Conservation (phyloP, 2,113 vertebrate species). For the Thomomys bottae region DNA sequence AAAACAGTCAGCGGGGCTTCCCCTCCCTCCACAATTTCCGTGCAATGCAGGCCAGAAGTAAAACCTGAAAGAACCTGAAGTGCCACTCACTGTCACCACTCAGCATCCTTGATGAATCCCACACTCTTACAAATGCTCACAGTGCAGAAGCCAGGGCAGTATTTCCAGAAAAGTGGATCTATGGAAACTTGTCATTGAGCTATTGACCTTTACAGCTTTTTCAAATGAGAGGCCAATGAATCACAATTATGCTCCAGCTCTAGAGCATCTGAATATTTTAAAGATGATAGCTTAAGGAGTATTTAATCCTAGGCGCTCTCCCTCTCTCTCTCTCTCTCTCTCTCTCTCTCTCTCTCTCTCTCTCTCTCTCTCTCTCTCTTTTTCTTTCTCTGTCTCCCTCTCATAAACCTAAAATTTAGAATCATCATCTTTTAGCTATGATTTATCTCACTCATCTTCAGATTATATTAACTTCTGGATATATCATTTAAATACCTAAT, state of each 20-base stretch:
- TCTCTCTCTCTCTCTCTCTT: too few relatives aligned
- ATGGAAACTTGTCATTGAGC: constrained; percentile 45
- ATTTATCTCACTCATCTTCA: constrained; percentile 38
- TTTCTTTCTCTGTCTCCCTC: too few relatives aligned
- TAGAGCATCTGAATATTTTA: constrained; percentile 49
- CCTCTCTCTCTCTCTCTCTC: too few relatives aligned
- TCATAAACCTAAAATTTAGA: constrained; percentile 31
- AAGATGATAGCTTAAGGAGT: constrained; percentile 34
- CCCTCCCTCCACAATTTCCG: too few relatives aligned
- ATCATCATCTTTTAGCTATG: constrained; percentile 27
- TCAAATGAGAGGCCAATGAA: constrained; percentile 31
- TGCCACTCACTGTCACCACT: too few relatives aligned
- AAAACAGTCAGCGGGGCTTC: too few relatives aligned
- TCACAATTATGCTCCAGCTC: constrained; percentile 19
- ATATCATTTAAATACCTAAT: not conserved
- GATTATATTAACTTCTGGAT: constrained; percentile 13
- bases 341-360: too few relatives aligned
- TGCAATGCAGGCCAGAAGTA: not conserved
- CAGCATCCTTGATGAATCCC: not conserved
- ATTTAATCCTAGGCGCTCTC: constrained; percentile 52
- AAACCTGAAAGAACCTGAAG: not conserved
- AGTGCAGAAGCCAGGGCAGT: not conserved
- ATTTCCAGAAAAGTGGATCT: constrained; percentile 44
- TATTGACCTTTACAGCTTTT: constrained; percentile 55
- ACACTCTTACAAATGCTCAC: not conserved